Conservation (phyloP, 2,797 vertebrate species). For the Cebuella pygmaea region DNA sequence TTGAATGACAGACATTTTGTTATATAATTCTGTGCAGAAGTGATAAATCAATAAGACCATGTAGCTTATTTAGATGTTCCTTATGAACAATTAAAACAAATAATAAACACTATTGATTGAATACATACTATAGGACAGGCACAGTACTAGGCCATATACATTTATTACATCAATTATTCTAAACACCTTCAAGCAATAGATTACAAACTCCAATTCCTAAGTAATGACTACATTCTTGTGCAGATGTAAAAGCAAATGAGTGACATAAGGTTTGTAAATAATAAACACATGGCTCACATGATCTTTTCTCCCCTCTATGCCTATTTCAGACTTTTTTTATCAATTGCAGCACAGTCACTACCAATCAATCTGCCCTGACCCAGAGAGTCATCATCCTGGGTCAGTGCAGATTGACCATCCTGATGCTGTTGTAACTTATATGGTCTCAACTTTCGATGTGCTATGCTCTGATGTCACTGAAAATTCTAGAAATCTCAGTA, state of each 20-base stretch:
- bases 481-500: background rate
- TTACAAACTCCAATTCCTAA: background rate
- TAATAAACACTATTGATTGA: background rate
- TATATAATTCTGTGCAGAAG: background rate
- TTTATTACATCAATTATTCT: background rate
- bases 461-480: background rate
- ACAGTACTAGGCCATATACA: background rate
- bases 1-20: background rate
- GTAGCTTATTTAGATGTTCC: background rate
- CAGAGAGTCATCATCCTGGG: background rate
- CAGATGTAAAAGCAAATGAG: background rate
- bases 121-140: background rate
- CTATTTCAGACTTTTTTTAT: background rate
- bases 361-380: background rate
- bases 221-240: background rate
- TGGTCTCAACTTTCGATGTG: background rate
- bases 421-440: background rate
- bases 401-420: background rate
- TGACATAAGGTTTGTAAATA: background rate
- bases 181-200: background rate
- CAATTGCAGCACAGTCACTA: background rate
- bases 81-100: conserved; percentile 45
- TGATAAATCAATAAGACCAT: background rate
- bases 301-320: background rate
- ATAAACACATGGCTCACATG: background rate